Conservation (phyloP, 2,888 invertebrate species). For the Sphecodes monilicornis region DNA sequence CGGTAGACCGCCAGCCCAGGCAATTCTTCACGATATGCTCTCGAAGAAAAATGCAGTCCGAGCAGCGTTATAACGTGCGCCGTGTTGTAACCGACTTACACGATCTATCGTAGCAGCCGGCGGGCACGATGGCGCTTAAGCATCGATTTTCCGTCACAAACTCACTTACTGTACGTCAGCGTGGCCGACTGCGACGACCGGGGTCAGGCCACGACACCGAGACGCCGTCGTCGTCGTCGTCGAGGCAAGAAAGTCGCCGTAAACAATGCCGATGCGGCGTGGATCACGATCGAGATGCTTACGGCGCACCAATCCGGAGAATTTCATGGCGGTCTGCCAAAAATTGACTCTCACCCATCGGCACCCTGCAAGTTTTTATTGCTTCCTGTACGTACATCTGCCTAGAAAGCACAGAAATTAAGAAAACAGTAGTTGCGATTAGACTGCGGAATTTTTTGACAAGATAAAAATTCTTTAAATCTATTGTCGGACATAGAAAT, state of each 20-base stretch:
- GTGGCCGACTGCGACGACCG: constrained; percentile 64
- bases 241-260: constrained; percentile 60
- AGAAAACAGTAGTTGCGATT: neutral
- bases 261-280: constrained; percentile 55
- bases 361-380: neutral
- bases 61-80: constrained; percentile 56
- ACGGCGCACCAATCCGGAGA: neutral
- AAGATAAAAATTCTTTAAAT: no score
- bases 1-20: neutral
- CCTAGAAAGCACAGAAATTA: neutral
- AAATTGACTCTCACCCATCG: neutral
- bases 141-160: constrained; percentile 78
- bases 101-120: constrained; percentile 68
- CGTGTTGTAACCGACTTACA: constrained; percentile 68
- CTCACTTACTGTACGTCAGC: constrained; percentile 72
- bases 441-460: no score
- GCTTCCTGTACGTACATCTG: neutral
- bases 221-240: constrained; percentile 37
- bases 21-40: constrained; percentile 35
- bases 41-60: constrained; percentile 40
- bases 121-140: constrained; percentile 72
- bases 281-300: constrained; percentile 8
- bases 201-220: constrained; percentile 50
- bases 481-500: no score
- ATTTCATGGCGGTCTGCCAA: neutral